These are phyloP conservation scores for Laticauda laticaudata DNA, from an alignment of 2,113 vertebrate genomes.

Conservation along the genomic window DNA sequence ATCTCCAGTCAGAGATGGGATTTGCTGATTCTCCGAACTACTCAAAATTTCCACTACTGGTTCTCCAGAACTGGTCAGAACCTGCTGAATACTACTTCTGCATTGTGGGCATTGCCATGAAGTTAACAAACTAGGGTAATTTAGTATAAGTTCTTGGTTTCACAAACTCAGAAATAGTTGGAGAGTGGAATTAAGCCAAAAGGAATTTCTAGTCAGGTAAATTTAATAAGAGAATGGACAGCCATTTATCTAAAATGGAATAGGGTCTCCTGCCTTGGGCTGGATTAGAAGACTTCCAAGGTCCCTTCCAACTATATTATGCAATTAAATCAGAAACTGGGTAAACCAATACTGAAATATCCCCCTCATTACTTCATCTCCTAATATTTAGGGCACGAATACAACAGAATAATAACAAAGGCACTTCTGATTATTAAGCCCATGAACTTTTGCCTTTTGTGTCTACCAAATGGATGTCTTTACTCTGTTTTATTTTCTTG, in stretches of 20 bases:
- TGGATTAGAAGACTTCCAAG: no score
- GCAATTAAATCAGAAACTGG: neutral
- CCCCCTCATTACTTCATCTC: neutral
- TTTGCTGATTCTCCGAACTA: no score
- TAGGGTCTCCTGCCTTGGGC: no score
- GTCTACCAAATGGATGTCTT: conserved; percentile 27
- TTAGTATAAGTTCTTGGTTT: neutral
- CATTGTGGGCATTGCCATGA: neutral
- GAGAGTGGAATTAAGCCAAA: neutral
- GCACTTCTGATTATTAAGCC: neutral
- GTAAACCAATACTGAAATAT: neutral
- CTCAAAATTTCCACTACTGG: no score
- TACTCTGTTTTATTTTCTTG: conserved; percentile 18
- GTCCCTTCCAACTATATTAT: no score
- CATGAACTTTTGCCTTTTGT: conserved; percentile 6
- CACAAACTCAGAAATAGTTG: neutral
- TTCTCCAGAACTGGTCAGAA: no score
- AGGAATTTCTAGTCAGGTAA: neutral
- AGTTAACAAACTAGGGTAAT: neutral
- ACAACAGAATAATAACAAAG: neutral
- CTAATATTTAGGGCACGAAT: neutral
- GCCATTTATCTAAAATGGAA: no score
- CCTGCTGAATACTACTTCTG: no score
- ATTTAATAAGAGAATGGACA: no score
- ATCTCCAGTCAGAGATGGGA: no score